phyloP scores from a whole-genome alignment of 2,113 vertebrate genomes.

The Ranitomeya variabilis region DNA sequence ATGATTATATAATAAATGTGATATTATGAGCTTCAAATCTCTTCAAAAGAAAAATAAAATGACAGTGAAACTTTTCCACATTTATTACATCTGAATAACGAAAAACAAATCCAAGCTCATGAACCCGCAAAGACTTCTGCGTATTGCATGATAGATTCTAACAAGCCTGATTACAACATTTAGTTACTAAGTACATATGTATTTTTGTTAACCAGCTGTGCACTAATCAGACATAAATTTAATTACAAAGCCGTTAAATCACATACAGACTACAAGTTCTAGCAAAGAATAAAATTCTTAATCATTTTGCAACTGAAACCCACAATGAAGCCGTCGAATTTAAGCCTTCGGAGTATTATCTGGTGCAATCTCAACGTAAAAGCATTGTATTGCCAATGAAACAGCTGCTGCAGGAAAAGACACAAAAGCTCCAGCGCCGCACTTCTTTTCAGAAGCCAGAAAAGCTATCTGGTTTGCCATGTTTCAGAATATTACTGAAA shows the following conservation, averaged over 20 bases:
- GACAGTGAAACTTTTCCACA: too few species aligned
- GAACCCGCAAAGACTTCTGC: not conserved
- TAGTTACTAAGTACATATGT: not conserved
- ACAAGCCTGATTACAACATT: not conserved
- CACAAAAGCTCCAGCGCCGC: constrained; percentile 17
- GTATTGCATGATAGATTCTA: not conserved
- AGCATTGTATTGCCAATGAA: constrained; percentile 29
- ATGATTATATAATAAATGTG: too few species aligned
- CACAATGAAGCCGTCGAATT: not conserved
- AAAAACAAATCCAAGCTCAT: too few species aligned
- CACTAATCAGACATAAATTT: not conserved
- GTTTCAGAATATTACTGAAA: constrained; percentile 37
- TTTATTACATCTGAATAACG: too few species aligned
- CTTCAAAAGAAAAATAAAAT: too few species aligned
- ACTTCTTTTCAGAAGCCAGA: constrained; percentile 7
- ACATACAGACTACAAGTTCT: not conserved
- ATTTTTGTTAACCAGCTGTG: constrained; percentile 5
- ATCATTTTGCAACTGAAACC: not conserved
- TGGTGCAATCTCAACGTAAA: not conserved
- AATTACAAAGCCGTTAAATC: constrained; percentile 21
- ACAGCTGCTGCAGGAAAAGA: constrained; percentile 33
- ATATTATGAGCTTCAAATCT: too few species aligned
- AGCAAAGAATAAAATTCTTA: constrained; percentile 7
- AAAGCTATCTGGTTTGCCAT: constrained; percentile 24
- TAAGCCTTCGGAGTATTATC: constrained; percentile 10